Evolutionary conservation across 35 echinoderm and acorn worm genomes (phyloP).

Genomic region (Apostichopus californicus): DNA sequence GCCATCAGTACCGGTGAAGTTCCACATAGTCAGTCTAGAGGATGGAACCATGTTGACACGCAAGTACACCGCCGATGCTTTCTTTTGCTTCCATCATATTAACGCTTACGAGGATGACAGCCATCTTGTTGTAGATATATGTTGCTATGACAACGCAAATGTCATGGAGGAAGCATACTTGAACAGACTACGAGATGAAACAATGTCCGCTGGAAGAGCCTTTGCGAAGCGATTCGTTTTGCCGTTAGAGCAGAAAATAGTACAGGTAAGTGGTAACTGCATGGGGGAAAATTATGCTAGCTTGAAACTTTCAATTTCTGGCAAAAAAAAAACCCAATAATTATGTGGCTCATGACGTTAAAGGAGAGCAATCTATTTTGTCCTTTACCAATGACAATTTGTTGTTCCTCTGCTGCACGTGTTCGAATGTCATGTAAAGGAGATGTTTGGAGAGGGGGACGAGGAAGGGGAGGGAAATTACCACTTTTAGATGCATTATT

Average conservation of each 20-base stretch:
- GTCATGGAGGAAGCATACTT: conserved; percentile 37
- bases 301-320: no score
- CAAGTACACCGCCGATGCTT: conserved; percentile 66
- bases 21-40: conserved; percentile 58
- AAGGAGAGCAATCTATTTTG: no score
- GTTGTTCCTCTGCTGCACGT: no score
- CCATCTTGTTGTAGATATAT: conserved; percentile 74
- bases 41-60: conserved; percentile 52
- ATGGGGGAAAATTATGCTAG: no score
- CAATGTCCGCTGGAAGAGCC: not conserved
- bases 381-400: no score
- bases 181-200: conserved; percentile 18
- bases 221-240: conserved; percentile 57
- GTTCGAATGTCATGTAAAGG: no score
- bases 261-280: not conserved
- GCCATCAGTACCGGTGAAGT: not conserved
- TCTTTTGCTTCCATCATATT: conserved; percentile 87
- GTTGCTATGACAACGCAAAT: conserved; percentile 55
- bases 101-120: conserved; percentile 80
- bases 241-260: conserved; percentile 48
- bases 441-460: no score
- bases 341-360: no score
- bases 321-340: no score
- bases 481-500: no score
- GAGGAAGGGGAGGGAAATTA: no score